Evolutionary conservation across 2,797 vertebrate genomes (phyloP), one percentile per base, ranked within the genome.

Genomic region (Bufotes viridis): DNA sequence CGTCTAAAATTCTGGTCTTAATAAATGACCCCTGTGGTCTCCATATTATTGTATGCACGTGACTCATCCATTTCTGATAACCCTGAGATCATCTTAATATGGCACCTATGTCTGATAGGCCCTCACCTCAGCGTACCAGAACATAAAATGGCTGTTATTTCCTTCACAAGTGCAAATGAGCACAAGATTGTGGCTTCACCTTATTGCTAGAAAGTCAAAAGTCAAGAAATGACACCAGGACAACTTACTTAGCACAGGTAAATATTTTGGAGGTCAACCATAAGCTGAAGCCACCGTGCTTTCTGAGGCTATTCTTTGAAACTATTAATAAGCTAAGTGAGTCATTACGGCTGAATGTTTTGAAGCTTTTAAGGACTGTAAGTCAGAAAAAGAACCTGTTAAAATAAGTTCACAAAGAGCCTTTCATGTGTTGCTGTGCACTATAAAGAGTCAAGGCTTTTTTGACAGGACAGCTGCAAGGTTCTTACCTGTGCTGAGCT

Each of bases 391-490:
- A 88, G 75, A 85, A 82, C 79, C 75, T 78, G 60, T 86, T 82
- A 83, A 84, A 88, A 78, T 85, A 85, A 88, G 87, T 90, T 89
- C 58, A 85, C 15, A 0, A 80, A n/a, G 72, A 78, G 69, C 22
- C 69, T 91, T 91, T 90, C 8, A 82, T 22, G 74, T 18, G 0
- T 69, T 86, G 87, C 5, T 15, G 86, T 72, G 3, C 0, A 61
- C 53, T 34, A 75, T 82, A 83, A 82, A 90, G 76, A 70, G 57
- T 49, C 0, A 0, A 70, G 69, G 49, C 0, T 2, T 53, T 34
- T 22, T 53, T 57, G 34, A 78, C 85, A 87, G 78, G 86, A 82
- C 91, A 91, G 91, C 88, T 92, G 90, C 88, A 78, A 87, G 34
- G 61, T 75, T 78, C 82, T 81, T 90, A 85, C 86, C 87, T 90